phyloP scores from a whole-genome alignment of 2,113 vertebrate species.

The Nothobranchius furzeri region DNA sequence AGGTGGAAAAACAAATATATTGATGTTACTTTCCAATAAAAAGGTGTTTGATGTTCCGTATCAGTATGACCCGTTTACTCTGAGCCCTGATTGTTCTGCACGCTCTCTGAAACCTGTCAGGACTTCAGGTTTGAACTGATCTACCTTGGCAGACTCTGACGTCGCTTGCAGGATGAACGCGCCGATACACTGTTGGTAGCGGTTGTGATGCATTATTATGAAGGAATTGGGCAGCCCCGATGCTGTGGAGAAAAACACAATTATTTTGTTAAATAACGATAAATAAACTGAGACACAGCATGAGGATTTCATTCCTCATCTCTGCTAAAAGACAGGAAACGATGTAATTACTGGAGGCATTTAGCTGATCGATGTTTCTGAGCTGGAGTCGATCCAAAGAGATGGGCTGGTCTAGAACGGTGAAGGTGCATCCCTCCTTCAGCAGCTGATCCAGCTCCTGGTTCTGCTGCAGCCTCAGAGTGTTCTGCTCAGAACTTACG shows the following conservation, averaged over 20 bases:
- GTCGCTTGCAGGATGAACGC: constrained; percentile 88
- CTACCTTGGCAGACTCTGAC: constrained; percentile 84
- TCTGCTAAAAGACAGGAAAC: neutral
- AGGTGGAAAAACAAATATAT: too few relatives aligned
- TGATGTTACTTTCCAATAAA: too few relatives aligned
- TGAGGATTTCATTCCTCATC: neutral
- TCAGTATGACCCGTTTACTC: neutral
- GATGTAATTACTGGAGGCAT: constrained; percentile 73
- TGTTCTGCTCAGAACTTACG: constrained; percentile 70
- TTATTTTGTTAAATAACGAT: neutral
- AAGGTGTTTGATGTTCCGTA: too few relatives aligned
- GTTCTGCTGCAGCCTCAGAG: constrained; percentile 77
- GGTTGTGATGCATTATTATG: constrained; percentile 89
- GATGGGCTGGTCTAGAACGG: constrained; percentile 87
- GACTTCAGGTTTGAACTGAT: neutral
- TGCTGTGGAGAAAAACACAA: constrained; percentile 68
- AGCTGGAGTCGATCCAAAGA: constrained; percentile 86
- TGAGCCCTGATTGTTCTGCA: neutral
- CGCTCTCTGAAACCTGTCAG: constrained; percentile 2
- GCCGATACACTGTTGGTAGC: constrained; percentile 86
- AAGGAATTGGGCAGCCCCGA: constrained; percentile 86
- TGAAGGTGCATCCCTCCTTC: constrained; percentile 86
- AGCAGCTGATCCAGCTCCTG: constrained; percentile 85
- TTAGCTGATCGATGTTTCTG: constrained; percentile 84
- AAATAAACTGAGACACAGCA: neutral